phyloP scores from a whole-genome alignment of 2,113 vertebrate species.

The Aegithalos caudatus region DNA sequence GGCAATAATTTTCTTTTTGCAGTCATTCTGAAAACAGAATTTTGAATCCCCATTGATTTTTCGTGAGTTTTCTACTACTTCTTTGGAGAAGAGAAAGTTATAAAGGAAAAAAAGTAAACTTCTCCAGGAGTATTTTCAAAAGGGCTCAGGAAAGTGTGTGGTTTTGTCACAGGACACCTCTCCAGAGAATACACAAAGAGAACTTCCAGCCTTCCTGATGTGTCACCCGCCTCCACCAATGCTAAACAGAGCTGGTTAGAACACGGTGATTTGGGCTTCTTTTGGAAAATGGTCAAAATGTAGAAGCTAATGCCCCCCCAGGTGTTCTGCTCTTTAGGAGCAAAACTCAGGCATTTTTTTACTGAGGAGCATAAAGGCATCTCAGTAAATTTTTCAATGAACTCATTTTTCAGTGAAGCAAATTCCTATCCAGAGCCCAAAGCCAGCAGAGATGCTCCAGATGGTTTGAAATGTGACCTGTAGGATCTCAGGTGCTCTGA shows the following conservation, averaged over 20 bases:
- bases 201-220: not conserved
- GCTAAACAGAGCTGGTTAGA: not conserved
- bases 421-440: not conserved
- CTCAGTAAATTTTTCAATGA: not conserved
- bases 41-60: not conserved
- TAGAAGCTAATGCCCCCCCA: not conserved
- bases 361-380: not conserved
- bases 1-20: not conserved
- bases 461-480: not conserved
- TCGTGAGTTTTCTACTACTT: not conserved
- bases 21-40: not conserved
- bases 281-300: not conserved
- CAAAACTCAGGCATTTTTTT: not conserved
- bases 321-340: not conserved
- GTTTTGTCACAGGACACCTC: not conserved
- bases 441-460: not conserved
- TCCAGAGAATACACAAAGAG: not conserved
- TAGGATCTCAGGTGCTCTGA: not conserved
- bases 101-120: not conserved
- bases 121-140: not conserved
- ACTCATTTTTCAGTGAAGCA: not conserved
- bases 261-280: fast-evolving
- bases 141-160: not conserved
- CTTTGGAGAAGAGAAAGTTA: not conserved
- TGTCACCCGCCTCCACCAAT: not conserved